These are phyloP conservation scores for Hystrix brachyura DNA, from an alignment of 2,113 vertebrate genomes.

Conservation along the genomic window DNA sequence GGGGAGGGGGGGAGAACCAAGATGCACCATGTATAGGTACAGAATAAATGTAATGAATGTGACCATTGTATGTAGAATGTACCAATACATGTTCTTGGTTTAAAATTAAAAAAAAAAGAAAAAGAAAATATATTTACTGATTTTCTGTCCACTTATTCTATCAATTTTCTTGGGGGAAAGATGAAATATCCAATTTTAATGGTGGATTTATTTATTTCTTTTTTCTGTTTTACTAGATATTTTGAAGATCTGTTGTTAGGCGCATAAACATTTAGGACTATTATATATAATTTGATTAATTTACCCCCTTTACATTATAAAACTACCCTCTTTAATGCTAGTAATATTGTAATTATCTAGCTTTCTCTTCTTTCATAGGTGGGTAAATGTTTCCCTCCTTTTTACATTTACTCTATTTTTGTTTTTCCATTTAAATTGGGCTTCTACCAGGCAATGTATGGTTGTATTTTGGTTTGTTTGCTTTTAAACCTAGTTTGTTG, in stretches of 20 bases:
- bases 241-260: neutral
- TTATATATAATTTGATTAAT: neutral
- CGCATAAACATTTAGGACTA: neutral
- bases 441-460: neutral
- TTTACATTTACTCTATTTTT: constrained; percentile 15
- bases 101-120: too few relatives aligned
- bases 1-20: too few relatives aligned
- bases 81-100: too few relatives aligned
- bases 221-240: neutral
- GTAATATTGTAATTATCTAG: neutral
- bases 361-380: neutral
- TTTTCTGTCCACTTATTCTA: neutral
- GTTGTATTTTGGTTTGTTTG: neutral
- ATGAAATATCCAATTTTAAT: neutral
- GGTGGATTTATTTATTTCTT: neutral
- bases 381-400: neutral
- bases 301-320: neutral
- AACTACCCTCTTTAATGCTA: neutral
- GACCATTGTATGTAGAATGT: too few relatives aligned
- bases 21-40: too few relatives aligned
- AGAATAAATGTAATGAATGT: too few relatives aligned
- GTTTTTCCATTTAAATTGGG: neutral
- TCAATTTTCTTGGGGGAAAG: neutral
- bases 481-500: neutral
- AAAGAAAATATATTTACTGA: neutral